Base-by-base conservation (phyloP, 2,797 vertebrate genomes). In the Arnoldichthys spilopterus region DNA sequence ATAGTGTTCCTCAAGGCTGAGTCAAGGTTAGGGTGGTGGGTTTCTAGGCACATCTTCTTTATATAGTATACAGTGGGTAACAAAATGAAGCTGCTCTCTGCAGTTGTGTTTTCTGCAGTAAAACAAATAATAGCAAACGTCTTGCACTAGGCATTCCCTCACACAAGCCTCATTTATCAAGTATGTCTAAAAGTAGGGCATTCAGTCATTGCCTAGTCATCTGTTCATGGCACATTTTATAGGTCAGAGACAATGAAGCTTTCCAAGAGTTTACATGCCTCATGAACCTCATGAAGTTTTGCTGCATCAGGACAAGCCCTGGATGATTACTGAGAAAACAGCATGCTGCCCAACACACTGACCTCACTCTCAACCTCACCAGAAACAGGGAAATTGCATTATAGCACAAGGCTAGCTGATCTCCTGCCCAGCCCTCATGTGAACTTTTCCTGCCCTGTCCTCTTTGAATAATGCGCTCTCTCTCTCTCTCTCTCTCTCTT, bases 381-480 rank as follows among this genome's bases (percentile, higher is more conserved):
- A 73, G 59, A 77, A 79, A 53, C 49, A 1, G 40, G 69, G 68
- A 78, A 74, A 74, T 78, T 74, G 43, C 40, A 83, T 71, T 83
- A 79, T 13, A 76, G 34, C 76, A 69, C 15, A 15, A 68, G 61
- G 24, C 24, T 20, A 26, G 26, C 63, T 16, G 32, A 70, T 77
- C 77, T 56, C 64, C 37, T 73, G 62, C 34, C 51, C 64, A 61
- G 53, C 30, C 22, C 67, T 59, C 47, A 47, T 71, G 59, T 73
- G 43, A 51, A 20, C 40, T 40, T 45, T 69, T 1, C 69, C 28
- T 43, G 45, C 9, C 54, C 49, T 15, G 16, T 63, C 66, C 28
- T 62, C 49, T 22, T 40, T 83, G 51, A 37, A 37, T 37, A 72
- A 74, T 77, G 70, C 16, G 26, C n/a, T n/a, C n/a, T n/a, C n/a